Percentiles rank a stretch among this genome's conserved stretches.
These are phyloP conservation scores for Cecropterus lyciades DNA, from an alignment of 1,140 invertebrate species.

Conservation along the genomic window DNA sequence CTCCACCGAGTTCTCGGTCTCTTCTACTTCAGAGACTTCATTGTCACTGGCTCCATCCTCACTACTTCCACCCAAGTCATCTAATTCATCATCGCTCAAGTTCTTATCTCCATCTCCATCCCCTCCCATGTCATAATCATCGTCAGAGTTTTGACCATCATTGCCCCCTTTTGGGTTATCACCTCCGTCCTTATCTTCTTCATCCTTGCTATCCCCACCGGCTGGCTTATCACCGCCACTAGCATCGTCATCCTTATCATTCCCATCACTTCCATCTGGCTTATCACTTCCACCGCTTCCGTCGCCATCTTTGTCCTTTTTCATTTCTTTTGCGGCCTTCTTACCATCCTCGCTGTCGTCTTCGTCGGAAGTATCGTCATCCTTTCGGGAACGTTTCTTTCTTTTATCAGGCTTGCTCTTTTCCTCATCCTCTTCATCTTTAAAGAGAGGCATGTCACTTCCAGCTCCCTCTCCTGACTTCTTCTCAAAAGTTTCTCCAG, in stretches of 20 bases:
- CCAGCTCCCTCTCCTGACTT: neutral
- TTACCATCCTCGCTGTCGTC: neutral
- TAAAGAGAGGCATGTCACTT: neutral
- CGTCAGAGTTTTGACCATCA: neutral
- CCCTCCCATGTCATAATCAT: neutral
- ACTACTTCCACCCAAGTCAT: neutral
- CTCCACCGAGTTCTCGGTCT: too few species aligned
- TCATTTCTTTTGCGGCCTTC: neutral
- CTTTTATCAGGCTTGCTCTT: too few species aligned
- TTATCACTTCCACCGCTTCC: neutral
- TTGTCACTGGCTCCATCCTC: neutral
- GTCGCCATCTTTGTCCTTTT: neutral
- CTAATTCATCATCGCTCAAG: neutral
- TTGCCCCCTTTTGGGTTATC: neutral
- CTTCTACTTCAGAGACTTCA: too few species aligned
- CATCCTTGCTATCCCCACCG: neutral
- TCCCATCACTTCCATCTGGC: neutral
- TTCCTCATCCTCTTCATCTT: neutral
- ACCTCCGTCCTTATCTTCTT: neutral
- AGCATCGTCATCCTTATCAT: neutral
- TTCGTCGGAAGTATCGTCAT: constrained; percentile 14
- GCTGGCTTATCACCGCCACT: neutral
- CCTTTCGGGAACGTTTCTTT: neutral
- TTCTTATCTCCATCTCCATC: neutral
- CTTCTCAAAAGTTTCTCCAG: too few species aligned